Evolutionary conservation across 2,113 vertebrate species (phyloP).

Genomic region (Phoxinus phoxinus): DNA sequence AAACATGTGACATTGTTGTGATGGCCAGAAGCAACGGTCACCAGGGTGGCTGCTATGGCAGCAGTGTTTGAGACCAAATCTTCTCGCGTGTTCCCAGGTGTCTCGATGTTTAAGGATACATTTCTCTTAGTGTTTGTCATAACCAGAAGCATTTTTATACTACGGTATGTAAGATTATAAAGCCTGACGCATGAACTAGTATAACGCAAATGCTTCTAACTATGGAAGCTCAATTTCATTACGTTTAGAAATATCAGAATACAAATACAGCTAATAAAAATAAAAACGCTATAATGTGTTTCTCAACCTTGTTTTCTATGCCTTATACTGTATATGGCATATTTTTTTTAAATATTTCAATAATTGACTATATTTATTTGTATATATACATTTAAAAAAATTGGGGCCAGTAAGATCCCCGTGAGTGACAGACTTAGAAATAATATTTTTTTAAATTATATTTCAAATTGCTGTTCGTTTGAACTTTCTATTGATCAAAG

Average conservation of each 20-base stretch:
- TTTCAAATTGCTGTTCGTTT: too few relatives aligned
- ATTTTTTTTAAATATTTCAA: too few relatives aligned
- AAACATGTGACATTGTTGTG: slow-evolving; percentile 26
- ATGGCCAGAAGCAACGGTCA: neutral
- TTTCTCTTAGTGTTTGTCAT: neutral
- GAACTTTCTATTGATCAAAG: too few relatives aligned
- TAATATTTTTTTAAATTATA: too few relatives aligned
- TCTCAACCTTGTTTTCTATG: neutral
- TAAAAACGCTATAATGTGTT: neutral
- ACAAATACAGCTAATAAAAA: neutral
- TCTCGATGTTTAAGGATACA: neutral
- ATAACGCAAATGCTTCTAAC: neutral
- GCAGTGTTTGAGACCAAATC: slow-evolving; percentile 15
- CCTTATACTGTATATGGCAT: neutral
- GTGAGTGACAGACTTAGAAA: too few relatives aligned
- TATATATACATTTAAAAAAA: too few relatives aligned
- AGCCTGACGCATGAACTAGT: neutral
- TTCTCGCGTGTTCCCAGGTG: neutral
- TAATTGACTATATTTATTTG: too few relatives aligned
- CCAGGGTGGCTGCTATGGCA: slow-evolving; percentile 30
- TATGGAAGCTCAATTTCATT: neutral
- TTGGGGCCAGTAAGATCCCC: too few relatives aligned
- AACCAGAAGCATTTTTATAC: neutral
- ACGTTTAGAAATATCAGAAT: neutral
- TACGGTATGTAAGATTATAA: neutral